phyloP scores from a whole-genome alignment of 2,113 vertebrate species.

The Triplophysa tibetana region DNA sequence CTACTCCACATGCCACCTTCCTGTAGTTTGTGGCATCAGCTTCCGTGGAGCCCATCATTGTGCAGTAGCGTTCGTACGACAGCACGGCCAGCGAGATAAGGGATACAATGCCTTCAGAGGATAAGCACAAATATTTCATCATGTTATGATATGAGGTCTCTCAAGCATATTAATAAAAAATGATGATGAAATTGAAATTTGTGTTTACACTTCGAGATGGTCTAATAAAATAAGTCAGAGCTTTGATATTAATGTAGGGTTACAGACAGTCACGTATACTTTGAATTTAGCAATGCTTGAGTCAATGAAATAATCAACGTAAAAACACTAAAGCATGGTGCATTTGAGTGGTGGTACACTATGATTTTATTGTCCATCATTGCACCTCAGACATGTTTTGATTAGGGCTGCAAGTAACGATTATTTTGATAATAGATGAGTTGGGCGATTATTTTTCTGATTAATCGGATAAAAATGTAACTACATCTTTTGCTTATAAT shows the following conservation, averaged over 20 bases:
- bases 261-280: background rate
- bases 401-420: too few relatives aligned
- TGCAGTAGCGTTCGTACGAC: slow-evolving; percentile 80
- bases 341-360: background rate
- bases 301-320: background rate
- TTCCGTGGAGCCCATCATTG: slow-evolving; percentile 74
- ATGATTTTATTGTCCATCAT: background rate
- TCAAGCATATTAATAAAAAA: too few relatives aligned
- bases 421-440: too few relatives aligned
- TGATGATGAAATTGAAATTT: too few relatives aligned
- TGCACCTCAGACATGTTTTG: background rate
- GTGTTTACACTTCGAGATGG: too few relatives aligned
- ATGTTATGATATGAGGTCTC: background rate
- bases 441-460: too few relatives aligned
- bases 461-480: too few relatives aligned
- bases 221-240: background rate
- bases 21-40: slow-evolving; percentile 78
- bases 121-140: background rate
- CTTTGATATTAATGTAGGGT: background rate
- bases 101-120: slow-evolving; percentile 74
- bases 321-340: background rate
- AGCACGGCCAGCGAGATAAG: slow-evolving; percentile 81
- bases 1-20: slow-evolving; percentile 71
- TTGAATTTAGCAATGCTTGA: background rate
- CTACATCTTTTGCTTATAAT: too few relatives aligned